Base-by-base conservation (phyloP, 2,113 vertebrate genomes). In the Mystacornis crossleyi region DNA sequence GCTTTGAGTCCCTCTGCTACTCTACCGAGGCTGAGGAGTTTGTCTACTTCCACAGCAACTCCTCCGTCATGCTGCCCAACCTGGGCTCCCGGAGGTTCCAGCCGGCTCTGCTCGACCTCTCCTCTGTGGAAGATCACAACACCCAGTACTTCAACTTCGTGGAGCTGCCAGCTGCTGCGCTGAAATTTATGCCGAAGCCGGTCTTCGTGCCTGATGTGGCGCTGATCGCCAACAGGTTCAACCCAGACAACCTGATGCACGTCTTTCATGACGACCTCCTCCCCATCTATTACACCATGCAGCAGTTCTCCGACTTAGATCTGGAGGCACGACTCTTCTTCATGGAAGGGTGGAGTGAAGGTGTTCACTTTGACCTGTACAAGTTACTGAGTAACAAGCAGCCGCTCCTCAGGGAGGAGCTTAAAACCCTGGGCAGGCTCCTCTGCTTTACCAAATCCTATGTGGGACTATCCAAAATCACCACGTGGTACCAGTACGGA, bases 401-500 rank as follows among this genome's bases (percentile, higher is more conserved):
- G 95, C 99, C 99, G 0, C 98, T 99, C 7, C 98, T 99, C 64
- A 99, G 98, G 79, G 98, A 99, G 13, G 99, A 99, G 96, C 98
- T 99, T 26, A 98, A 97, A 97, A 97, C 98, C 67, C 98, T 99
- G 81, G 99, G 99, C 61, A 99, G 99, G 75, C 98, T 99, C 17
- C 98, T 99, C 90, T 99, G 99, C 97, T 99, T 99, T 79, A 99
- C 99, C 7, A 99, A 99, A 38, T 99, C 99, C 0, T 99, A 99
- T 0, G 98, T 99, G 66, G 99, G 99, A 12, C 97, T 99, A 70
- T 99, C 99, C 92, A 99, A 99, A 97, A 98, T 98, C 98, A 99
- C 99, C 60, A 99, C 99, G 33, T 99, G 99, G 99, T 99, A 99
- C 97, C 99, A 99, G 90, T 99, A 99, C 0, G 99, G 99, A 28